Conservation (phyloP, 1,140 invertebrate genomes). For the Drosophila guanche region DNA sequence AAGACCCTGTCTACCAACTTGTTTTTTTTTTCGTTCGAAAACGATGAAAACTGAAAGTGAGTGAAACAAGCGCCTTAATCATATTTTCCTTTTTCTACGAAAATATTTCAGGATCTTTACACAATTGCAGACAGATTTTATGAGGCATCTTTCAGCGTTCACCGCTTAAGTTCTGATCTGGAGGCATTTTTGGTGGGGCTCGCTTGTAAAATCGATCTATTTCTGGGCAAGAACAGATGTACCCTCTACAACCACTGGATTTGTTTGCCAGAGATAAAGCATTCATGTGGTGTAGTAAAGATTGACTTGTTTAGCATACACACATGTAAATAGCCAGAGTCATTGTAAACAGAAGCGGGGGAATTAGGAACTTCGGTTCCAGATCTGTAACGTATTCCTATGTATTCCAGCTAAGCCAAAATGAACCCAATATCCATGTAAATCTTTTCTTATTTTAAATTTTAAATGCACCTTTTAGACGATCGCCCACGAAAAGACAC, state of each 20-base stretch:
- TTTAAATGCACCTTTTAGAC: conserved; percentile 42
- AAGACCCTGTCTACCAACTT: conserved; percentile 40
- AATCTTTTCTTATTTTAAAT: conserved; percentile 28
- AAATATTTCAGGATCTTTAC: conserved; percentile 34
- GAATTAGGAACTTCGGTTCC: neutral
- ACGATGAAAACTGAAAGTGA: conserved; percentile 40
- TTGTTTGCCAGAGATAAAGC: conserved; percentile 33
- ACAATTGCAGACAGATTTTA: conserved; percentile 31
- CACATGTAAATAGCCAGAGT: neutral
- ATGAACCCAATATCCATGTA: conserved; percentile 28
- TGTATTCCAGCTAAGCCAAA: neutral
- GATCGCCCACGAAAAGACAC: conserved; percentile 26
- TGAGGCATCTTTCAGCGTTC: conserved; percentile 27
- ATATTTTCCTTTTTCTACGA: conserved; percentile 33
- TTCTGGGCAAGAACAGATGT: conserved; percentile 16
- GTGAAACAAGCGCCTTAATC: conserved; percentile 26
- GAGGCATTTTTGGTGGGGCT: conserved; percentile 21
- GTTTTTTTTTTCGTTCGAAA: conserved; percentile 47
- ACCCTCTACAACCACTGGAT: conserved; percentile 24
- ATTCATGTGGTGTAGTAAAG: conserved; percentile 37
- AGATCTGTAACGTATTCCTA: no score
- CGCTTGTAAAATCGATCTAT: conserved; percentile 22
- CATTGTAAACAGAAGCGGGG: neutral
- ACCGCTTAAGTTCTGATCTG: neutral
- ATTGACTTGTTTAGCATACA: conserved; percentile 36